Percentiles rank a stretch among this genome's conserved stretches.
Conservation (phyloP, 2,888 invertebrate genomes). For the Drosophila leonis region DNA sequence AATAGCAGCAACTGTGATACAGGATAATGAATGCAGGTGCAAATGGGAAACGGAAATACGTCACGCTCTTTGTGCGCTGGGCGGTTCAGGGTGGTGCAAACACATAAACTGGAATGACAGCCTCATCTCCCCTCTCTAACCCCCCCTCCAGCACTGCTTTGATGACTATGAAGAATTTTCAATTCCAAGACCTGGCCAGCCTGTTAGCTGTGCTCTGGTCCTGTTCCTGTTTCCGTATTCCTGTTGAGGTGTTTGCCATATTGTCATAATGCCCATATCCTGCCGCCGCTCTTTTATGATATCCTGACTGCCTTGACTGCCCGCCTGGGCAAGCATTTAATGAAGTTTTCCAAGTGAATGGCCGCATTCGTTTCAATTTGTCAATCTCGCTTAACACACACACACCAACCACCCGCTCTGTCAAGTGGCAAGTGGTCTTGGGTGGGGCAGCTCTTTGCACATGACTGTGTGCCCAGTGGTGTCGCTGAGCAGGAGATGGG, state of each 20-base stretch:
- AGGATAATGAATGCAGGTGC: constrained; percentile 77
- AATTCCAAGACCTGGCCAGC: constrained; percentile 71
- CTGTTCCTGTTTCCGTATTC: constrained; percentile 29
- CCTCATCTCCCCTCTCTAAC: constrained; percentile 8
- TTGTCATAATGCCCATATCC: constrained; percentile 66
- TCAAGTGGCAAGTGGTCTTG: constrained; percentile 2
- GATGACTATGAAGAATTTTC: constrained; percentile 78
- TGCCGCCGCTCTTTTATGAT: constrained; percentile 64
- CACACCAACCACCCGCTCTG: constrained; percentile 10
- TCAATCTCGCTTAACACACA: constrained; percentile 74
- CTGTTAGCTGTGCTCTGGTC: constrained; percentile 52
- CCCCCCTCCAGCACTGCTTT: constrained; percentile 2
- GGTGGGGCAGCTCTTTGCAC: constrained; percentile 16
- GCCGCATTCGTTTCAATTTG: constrained; percentile 83
- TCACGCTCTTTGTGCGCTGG: constrained; percentile 73
- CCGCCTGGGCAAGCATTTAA: constrained; percentile 54
- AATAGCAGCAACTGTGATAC: constrained; percentile 43
- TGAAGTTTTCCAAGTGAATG: constrained; percentile 83
- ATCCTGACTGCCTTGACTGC: constrained; percentile 5
- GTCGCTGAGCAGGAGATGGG: neutral
- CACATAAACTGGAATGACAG: constrained; percentile 55
- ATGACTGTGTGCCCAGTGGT: constrained; percentile 39
- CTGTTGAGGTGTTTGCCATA: constrained; percentile 66
- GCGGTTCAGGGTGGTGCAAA: constrained; percentile 34
- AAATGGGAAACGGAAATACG: constrained; percentile 79